Evolutionary conservation across 2,888 invertebrate species (phyloP).

Genomic region (Unio pictorum): DNA sequence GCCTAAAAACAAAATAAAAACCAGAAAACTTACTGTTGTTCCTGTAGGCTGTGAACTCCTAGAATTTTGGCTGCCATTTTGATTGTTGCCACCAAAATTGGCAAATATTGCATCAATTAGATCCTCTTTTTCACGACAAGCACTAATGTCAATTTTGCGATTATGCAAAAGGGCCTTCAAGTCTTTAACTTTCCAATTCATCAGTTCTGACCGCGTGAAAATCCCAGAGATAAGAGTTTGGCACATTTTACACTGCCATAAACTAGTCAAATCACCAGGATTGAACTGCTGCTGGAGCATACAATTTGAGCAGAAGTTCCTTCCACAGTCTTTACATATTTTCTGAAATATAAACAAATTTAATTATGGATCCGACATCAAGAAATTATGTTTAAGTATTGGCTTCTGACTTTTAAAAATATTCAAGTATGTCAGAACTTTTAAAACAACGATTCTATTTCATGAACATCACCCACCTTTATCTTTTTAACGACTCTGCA

Average conservation of each 20-base stretch:
- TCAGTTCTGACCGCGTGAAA: constrained; percentile 59
- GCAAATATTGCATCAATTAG: constrained; percentile 63
- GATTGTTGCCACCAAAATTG: constrained; percentile 32
- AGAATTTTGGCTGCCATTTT: too few species aligned
- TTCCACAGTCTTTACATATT: constrained; percentile 59
- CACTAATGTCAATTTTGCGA: constrained; percentile 57
- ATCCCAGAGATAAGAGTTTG: constrained; percentile 54
- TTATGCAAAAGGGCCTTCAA: constrained; percentile 60
- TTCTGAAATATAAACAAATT: constrained; percentile 49
- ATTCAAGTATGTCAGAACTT: too few species aligned
- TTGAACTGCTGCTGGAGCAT: constrained; percentile 24
- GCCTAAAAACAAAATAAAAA: too few species aligned
- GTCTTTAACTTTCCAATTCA: constrained; percentile 64
- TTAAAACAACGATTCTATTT: too few species aligned
- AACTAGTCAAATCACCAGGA: constrained; percentile 12
- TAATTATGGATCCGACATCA: neutral
- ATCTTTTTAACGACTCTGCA: too few species aligned
- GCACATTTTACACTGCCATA: constrained; percentile 62
- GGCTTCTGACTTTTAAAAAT: too few species aligned
- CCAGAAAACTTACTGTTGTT: too few species aligned
- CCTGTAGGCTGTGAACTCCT: too few species aligned
- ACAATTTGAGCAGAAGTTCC: constrained; percentile 60
- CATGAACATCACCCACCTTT: too few species aligned
- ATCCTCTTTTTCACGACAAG: constrained; percentile 68
- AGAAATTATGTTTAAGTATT: too few species aligned